Evolutionary conservation across 2,888 invertebrate genomes (phyloP).

Genomic region (Orthonychiurus folsomi): DNA sequence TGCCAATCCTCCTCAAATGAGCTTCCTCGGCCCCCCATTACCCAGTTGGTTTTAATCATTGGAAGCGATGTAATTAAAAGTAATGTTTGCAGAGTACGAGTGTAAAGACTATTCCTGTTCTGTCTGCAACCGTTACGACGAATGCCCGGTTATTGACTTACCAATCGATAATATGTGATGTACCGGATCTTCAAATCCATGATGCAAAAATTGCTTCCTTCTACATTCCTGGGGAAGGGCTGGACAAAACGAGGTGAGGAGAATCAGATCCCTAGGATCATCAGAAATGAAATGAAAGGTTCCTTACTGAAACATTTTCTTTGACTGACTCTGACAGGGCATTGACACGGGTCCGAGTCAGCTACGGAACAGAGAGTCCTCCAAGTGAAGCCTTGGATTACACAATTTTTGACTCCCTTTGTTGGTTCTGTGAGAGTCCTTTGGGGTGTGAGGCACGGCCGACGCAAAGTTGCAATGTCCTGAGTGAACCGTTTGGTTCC

Average conservation of each 20-base stretch:
- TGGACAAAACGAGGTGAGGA: slow-evolving; percentile 38
- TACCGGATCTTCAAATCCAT: slow-evolving; percentile 38
- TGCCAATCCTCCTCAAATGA: too few relatives aligned
- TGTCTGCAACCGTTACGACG: slow-evolving; percentile 28
- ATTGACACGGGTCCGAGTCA: slow-evolving; percentile 29
- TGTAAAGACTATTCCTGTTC: slow-evolving; percentile 31
- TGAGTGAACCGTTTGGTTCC: slow-evolving; percentile 36
- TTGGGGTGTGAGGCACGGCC: slow-evolving; percentile 34
- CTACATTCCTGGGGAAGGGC: slow-evolving; percentile 40
- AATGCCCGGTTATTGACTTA: slow-evolving; percentile 36
- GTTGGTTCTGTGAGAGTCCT: slow-evolving; percentile 36
- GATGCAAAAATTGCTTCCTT: slow-evolving; percentile 40
- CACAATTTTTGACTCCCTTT: slow-evolving; percentile 36
- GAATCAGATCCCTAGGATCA: not conserved
- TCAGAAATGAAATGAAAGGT: not conserved
- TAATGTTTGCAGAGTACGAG: slow-evolving; percentile 23
- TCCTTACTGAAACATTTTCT: too few relatives aligned
- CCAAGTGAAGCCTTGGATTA: slow-evolving; percentile 36
- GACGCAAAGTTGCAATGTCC: slow-evolving; percentile 39
- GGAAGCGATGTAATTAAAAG: too few relatives aligned
- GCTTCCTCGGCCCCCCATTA: too few relatives aligned
- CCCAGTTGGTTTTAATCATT: too few relatives aligned
- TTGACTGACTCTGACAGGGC: slow-evolving; percentile 24
- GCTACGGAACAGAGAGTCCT: slow-evolving; percentile 33
- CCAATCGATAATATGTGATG: slow-evolving; percentile 38